Evolutionary conservation across 2,797 vertebrate genomes (phyloP).

Genomic region (Leuciscus waleckii): DNA sequence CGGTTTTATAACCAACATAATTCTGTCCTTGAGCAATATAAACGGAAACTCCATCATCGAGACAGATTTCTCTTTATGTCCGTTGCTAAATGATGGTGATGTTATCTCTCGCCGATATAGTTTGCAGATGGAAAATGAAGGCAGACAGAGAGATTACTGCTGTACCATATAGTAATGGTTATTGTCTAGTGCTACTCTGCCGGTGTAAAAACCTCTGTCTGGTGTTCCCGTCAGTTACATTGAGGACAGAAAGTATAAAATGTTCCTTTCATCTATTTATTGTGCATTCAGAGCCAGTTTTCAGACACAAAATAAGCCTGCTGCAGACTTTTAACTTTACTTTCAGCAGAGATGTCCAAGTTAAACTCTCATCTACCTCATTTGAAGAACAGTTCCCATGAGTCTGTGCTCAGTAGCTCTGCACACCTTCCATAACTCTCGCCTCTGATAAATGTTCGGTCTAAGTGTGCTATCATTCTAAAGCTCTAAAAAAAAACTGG

Average conservation of each 20-base stretch:
- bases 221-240: conserved; percentile 41
- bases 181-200: conserved; percentile 36
- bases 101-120: conserved; percentile 59
- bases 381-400: conserved; percentile 45
- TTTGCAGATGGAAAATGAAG: conserved; percentile 62
- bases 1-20: conserved; percentile 62
- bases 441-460: conserved; percentile 22
- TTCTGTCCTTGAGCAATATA: conserved; percentile 61
- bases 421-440: conserved; percentile 40
- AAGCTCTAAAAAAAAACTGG: conserved; percentile 24
- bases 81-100: conserved; percentile 57
- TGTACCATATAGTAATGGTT: conserved; percentile 38
- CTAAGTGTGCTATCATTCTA: conserved; percentile 13
- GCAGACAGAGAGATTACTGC: conserved; percentile 58
- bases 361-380: conserved; percentile 46
- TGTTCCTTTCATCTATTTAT: conserved; percentile 34
- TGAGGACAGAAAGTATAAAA: conserved; percentile 50
- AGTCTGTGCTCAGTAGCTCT: conserved; percentile 51
- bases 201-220: conserved; percentile 17
- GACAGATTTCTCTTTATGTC: conserved; percentile 61
- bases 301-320: conserved; percentile 50
- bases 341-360: conserved; percentile 50
- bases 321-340: conserved; percentile 51
- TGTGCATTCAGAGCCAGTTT: conserved; percentile 42
- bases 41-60: conserved; percentile 61